Conservation (phyloP, 2,797 vertebrate species). For the Orientallactaga sibirica region DNA sequence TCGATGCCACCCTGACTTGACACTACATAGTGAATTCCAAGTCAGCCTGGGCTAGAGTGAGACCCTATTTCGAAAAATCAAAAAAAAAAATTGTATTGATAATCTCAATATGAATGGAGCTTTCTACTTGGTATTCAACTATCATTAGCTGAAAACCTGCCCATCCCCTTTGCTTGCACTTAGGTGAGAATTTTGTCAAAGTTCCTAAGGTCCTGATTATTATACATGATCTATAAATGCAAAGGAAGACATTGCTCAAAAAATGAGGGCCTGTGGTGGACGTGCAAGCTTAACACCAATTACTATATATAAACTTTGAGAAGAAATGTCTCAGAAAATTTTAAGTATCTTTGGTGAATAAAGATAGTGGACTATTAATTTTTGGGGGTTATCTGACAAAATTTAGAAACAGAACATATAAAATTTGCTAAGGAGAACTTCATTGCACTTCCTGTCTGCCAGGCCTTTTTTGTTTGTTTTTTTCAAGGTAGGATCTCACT, state of each 20-base stretch:
- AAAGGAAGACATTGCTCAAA: background rate
- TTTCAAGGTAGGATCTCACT: no score
- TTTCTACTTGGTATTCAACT: background rate
- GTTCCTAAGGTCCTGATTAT: background rate
- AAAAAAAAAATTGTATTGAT: background rate
- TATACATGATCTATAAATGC: background rate
- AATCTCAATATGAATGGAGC: background rate
- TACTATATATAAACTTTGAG: conserved; percentile 18
- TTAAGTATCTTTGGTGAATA: background rate
- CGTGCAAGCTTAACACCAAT: background rate
- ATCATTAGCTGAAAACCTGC: background rate
- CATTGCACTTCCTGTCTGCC: background rate
- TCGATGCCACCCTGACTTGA: no score
- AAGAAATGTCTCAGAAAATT: conserved; percentile 19
- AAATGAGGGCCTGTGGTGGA: background rate
- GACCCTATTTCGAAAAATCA: no score
- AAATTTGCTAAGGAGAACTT: background rate
- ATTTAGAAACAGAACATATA: background rate
- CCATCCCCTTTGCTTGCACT: background rate
- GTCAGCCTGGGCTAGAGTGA: no score
- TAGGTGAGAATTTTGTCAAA: background rate
- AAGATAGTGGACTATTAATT: background rate
- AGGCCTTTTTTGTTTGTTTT: no score
- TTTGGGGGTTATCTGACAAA: background rate
- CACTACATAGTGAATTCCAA: no score